phyloP scores from a whole-genome alignment of 2,888 invertebrate species.

The Scaptomyza tumidula region DNA sequence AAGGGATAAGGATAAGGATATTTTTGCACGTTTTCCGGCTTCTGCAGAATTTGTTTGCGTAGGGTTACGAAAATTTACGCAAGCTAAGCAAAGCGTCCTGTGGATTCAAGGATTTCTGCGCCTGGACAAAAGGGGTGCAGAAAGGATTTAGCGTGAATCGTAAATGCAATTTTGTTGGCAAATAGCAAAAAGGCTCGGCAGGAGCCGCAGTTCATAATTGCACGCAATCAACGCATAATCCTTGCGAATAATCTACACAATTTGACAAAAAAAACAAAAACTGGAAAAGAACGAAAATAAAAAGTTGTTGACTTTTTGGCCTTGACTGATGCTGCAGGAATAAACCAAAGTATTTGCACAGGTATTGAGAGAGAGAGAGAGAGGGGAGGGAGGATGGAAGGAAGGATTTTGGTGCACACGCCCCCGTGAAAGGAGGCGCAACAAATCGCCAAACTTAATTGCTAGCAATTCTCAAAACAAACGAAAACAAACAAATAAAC shows the following conservation, averaged over 20 bases:
- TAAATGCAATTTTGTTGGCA: conserved; percentile 21
- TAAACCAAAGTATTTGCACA: conserved; percentile 20
- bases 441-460: conserved; percentile 70
- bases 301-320: conserved; percentile 30
- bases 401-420: conserved; percentile 60
- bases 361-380: conserved; percentile 26
- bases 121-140: conserved; percentile 59
- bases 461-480: conserved; percentile 81
- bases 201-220: conserved; percentile 56
- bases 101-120: conserved; percentile 45
- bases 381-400: not conserved
- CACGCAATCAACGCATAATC: conserved; percentile 73
- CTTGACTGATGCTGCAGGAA: not conserved
- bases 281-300: not conserved
- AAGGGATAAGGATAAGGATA: conserved; percentile 66
- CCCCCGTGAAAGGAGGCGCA: conserved; percentile 60
- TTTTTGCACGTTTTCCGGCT: conserved; percentile 50
- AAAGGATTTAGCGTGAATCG: conserved; percentile 74
- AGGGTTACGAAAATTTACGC: conserved; percentile 81
- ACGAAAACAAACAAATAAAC: conserved; percentile 81
- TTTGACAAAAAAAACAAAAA: conserved; percentile 41
- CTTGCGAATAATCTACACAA: conserved; percentile 67
- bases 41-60: conserved; percentile 53
- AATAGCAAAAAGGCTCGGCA: conserved; percentile 24
- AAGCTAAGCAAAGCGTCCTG: conserved; percentile 46